phyloP scores from a whole-genome alignment of 2,113 vertebrate species.

The Trichechus manatus region DNA sequence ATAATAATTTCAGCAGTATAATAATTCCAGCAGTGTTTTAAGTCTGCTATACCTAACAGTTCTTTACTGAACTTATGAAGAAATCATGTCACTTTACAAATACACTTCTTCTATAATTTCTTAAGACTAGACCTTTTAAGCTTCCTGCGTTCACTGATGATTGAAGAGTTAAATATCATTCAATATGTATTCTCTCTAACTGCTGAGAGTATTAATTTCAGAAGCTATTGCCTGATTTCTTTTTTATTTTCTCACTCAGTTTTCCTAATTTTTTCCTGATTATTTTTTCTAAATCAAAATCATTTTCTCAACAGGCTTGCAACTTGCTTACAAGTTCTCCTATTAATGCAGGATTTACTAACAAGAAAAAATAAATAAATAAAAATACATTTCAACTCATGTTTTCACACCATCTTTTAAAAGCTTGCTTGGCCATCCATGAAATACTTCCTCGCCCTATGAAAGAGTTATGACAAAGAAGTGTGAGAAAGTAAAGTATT shows the following conservation, averaged over 20 bases:
- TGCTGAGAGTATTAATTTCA: slow-evolving; percentile 48
- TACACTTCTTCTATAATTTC: not conserved
- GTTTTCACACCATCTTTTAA: slow-evolving; percentile 45
- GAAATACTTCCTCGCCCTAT: slow-evolving; percentile 1
- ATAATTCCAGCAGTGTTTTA: not conserved
- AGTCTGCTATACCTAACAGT: not conserved
- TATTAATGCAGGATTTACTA: not conserved
- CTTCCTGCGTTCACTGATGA: not conserved
- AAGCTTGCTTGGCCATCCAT: not conserved
- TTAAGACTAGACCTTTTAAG: not conserved
- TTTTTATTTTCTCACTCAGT: slow-evolving; percentile 14
- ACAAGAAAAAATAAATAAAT: not conserved
- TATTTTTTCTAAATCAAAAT: slow-evolving; percentile 39
- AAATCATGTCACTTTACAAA: not conserved
- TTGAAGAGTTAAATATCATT: not conserved
- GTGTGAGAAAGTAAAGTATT: slow-evolving; percentile 27
- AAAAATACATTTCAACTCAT: slow-evolving; percentile 32
- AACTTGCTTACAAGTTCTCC: slow-evolving; percentile 6
- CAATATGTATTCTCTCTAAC: not conserved
- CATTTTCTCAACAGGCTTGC: not conserved
- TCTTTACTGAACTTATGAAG: not conserved
- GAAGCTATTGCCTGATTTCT: not conserved
- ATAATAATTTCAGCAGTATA: not conserved
- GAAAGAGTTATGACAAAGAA: slow-evolving; percentile 29
- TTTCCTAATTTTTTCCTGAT: not conserved